These are phyloP conservation scores for Murina feae DNA, from an alignment of 2,113 vertebrate genomes.

Conservation along the genomic window DNA sequence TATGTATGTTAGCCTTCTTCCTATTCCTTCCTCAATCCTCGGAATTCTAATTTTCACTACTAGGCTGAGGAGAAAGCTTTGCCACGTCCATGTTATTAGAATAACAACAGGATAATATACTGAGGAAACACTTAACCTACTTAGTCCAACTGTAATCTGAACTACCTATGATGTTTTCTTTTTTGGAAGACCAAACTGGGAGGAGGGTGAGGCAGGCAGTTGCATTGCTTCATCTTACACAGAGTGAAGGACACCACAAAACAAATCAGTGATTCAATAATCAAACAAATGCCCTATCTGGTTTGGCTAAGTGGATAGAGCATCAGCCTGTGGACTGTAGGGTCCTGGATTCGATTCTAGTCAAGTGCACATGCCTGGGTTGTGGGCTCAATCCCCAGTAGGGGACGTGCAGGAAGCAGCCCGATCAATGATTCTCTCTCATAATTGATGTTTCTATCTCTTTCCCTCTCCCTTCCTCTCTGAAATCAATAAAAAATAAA, in stretches of 20 bases:
- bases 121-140: not conserved
- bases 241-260: not conserved
- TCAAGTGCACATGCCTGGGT: too few species aligned
- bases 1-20: not conserved
- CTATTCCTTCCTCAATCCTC: not conserved
- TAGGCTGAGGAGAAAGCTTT: not conserved
- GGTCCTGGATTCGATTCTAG: too few species aligned
- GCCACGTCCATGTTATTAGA: not conserved
- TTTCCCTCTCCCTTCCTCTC: too few species aligned
- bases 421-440: too few species aligned
- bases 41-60: not conserved
- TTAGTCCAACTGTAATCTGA: not conserved
- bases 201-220: not conserved
- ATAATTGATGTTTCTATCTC: too few species aligned
- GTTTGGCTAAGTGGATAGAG: too few species aligned
- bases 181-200: not conserved
- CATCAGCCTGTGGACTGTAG: too few species aligned
- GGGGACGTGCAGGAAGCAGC: too few species aligned
- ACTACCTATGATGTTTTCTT: not conserved
- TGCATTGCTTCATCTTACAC: not conserved
- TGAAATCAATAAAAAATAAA: too few species aligned
- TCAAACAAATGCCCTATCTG: not conserved
- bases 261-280: not conserved
- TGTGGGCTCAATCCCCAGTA: too few species aligned
- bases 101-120: not conserved